Percentiles rank a stretch among this genome's conserved stretches.
Evolutionary conservation across 2,888 invertebrate genomes (phyloP).

Genomic region (Tromatobia lineatoria): DNA sequence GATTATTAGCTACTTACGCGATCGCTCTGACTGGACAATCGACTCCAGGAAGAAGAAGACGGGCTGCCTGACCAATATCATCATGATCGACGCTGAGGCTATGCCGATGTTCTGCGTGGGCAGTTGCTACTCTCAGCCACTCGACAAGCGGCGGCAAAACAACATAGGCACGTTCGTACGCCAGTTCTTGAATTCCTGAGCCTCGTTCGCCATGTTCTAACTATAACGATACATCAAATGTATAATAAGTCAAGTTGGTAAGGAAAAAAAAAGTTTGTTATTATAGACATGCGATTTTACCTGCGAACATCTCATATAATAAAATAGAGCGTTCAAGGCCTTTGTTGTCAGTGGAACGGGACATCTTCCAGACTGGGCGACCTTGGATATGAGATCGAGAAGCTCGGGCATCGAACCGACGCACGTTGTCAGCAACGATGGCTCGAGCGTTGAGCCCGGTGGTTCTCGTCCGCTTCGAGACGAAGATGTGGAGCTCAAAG

Average conservation of each 20-base stretch:
- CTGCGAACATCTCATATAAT: slow-evolving; percentile 97
- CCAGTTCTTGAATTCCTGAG: slow-evolving; percentile 90
- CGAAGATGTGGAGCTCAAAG: slow-evolving; percentile 87
- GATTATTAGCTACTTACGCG: slow-evolving; percentile 85
- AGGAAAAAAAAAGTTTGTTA: slow-evolving; percentile 4
- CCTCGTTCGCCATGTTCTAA: slow-evolving; percentile 89
- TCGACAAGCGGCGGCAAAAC: slow-evolving; percentile 96
- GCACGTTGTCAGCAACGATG: slow-evolving; percentile 94
- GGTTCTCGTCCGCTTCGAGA: slow-evolving; percentile 86
- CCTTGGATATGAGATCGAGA: slow-evolving; percentile 89
- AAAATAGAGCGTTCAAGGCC: slow-evolving; percentile 93
- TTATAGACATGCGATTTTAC: slow-evolving; percentile 80
- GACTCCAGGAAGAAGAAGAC: slow-evolving; percentile 94
- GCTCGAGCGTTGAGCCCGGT: slow-evolving; percentile 85
- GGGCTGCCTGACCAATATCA: slow-evolving; percentile 95
- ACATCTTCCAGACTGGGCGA: slow-evolving; percentile 88
- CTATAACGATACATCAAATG: slow-evolving; percentile 80
- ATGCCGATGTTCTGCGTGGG: slow-evolving; percentile 93
- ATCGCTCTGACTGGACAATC: slow-evolving; percentile 94
- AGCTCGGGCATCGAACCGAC: slow-evolving; percentile 94
- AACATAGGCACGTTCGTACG: slow-evolving; percentile 95
- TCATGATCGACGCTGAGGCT: slow-evolving; percentile 93
- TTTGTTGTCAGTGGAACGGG: slow-evolving; percentile 87
- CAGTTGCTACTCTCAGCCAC: slow-evolving; percentile 94
- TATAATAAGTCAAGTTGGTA: not conserved